Conservation (phyloP, 1,140 invertebrate genomes). For the Heliconius congener region DNA sequence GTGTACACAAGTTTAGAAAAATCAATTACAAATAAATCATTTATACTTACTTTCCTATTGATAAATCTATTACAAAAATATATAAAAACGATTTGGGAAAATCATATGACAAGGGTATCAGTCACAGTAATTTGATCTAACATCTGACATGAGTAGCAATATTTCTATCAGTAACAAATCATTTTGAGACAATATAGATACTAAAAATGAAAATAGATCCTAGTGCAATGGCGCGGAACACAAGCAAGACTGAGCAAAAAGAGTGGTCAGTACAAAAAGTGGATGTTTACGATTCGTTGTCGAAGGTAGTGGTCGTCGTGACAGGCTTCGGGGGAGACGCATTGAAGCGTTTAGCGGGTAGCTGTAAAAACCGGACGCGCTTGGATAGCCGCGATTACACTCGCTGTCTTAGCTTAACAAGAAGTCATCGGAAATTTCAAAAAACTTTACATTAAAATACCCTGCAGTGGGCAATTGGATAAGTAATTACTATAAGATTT, state of each 20-base stretch:
- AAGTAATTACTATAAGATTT: background rate
- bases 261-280: conserved; percentile 40
- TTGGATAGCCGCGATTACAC: conserved; percentile 42
- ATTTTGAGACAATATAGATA: conserved; percentile 26
- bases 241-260: conserved; percentile 41
- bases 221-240: conserved; percentile 38
- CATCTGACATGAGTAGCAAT: background rate
- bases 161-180: conserved; percentile 14
- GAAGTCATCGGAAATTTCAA: conserved; percentile 19
- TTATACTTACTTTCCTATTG: background rate
- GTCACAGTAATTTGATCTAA: background rate
- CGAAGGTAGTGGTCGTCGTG: conserved; percentile 55
- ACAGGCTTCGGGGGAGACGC: conserved; percentile 46
- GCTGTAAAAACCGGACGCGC: conserved; percentile 64
- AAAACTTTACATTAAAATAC: background rate
- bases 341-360: conserved; percentile 58
- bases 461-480: background rate
- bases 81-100: too few relatives aligned
- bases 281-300: conserved; percentile 42
- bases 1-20: background rate
- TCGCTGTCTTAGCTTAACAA: conserved; percentile 35
- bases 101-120: background rate
- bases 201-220: conserved; percentile 35
- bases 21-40: background rate
- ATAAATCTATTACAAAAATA: background rate